Percentiles rank a stretch among this genome's conserved stretches.
Conservation (phyloP, 2,113 vertebrate species). For the Platanista minor region DNA sequence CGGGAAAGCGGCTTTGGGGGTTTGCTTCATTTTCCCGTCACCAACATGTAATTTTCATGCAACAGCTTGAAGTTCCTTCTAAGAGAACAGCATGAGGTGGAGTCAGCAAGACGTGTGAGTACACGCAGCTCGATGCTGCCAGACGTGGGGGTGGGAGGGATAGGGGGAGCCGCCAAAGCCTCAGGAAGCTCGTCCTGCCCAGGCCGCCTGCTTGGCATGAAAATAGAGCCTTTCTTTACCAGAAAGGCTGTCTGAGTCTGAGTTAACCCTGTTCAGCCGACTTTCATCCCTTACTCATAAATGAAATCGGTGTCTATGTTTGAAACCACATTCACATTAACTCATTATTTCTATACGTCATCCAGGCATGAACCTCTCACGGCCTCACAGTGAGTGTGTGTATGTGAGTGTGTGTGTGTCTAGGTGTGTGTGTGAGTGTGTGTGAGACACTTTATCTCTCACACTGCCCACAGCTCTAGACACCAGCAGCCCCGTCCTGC, state of each 20-base stretch:
- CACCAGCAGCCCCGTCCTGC: no score
- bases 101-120: conserved; percentile 74
- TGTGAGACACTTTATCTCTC: neutral
- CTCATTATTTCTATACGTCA: neutral
- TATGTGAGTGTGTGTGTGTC: neutral
- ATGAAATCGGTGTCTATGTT: neutral
- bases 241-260: neutral
- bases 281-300: neutral
- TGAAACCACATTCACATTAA: neutral
- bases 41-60: neutral
- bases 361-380: neutral
- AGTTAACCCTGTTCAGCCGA: neutral
- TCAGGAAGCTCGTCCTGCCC: conserved; percentile 35
- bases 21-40: neutral
- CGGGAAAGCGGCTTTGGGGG: neutral
- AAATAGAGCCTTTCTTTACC: neutral
- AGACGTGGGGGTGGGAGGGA: neutral
- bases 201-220: conserved; percentile 14
- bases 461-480: neutral
- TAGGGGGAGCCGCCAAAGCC: conserved; percentile 46
- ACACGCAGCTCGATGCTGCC: conserved; percentile 45
- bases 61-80: conserved; percentile 72
- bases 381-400: neutral
- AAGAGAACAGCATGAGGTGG: conserved; percentile 65
- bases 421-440: neutral